Conservation (phyloP, 2,888 invertebrate species). For the Melieria crassipennis region DNA sequence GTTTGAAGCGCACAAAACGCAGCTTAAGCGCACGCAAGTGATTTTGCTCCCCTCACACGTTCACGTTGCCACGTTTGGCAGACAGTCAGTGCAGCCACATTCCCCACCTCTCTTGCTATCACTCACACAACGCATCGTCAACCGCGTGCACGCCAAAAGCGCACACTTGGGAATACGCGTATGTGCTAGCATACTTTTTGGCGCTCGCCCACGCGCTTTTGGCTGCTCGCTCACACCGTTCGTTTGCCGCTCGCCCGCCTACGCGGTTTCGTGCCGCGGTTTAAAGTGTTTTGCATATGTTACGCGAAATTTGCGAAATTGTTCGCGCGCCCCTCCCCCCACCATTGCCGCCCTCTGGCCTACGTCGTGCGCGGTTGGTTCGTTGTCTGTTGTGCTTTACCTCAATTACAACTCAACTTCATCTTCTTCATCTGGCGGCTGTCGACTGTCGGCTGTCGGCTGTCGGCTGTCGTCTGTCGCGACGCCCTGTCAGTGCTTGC, state of each 20-base stretch:
- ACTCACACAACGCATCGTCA: too few species aligned
- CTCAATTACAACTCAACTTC: too few species aligned
- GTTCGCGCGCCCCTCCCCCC: too few species aligned
- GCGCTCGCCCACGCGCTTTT: conserved; percentile 6
- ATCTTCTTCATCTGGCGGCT: too few species aligned
- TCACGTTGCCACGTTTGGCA: neutral
- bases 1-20: neutral
- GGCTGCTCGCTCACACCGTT: neutral
- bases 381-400: too few species aligned
- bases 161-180: conserved; percentile 18
- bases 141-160: conserved; percentile 2
- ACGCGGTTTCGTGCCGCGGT: conserved; percentile 46
- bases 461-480: too few species aligned
- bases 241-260: conserved; percentile 34
- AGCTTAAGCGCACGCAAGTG: conserved; percentile 15
- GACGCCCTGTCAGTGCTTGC: too few species aligned
- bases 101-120: too few species aligned
- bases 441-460: too few species aligned
- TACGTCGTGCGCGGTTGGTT: too few species aligned
- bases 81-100: too few species aligned
- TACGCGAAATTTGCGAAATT: conserved; percentile 45
- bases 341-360: too few species aligned
- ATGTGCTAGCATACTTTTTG: conserved; percentile 11
- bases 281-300: conserved; percentile 53
- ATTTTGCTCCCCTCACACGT: conserved; percentile 42